Evolutionary conservation across 2,888 invertebrate species (phyloP).

Genomic region (Gibbula magus): DNA sequence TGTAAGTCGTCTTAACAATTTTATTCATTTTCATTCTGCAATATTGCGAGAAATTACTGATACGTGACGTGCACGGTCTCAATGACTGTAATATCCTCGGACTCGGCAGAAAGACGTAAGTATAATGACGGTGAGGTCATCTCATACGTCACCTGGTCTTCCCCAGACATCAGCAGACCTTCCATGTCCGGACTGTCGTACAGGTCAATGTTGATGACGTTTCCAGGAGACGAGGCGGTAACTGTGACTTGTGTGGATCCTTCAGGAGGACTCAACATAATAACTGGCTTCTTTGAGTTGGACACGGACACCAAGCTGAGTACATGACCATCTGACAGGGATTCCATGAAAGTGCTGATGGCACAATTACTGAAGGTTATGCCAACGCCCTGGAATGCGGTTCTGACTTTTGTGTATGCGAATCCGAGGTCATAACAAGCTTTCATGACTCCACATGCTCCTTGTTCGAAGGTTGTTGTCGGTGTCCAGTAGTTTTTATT

Average conservation of each 20-base stretch:
- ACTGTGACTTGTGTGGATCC: not conserved
- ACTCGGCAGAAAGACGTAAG: not conserved
- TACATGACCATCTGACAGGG: not conserved
- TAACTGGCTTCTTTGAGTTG: not conserved
- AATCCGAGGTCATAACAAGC: slow-evolving; percentile 49
- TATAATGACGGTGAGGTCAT: not conserved
- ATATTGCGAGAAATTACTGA: not conserved
- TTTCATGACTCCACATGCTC: slow-evolving; percentile 49
- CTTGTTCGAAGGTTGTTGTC: slow-evolving; percentile 39
- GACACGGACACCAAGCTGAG: not conserved
- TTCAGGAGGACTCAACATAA: not conserved
- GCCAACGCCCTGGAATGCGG: slow-evolving; percentile 46
- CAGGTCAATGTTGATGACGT: not conserved
- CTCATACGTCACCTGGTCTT: not conserved
- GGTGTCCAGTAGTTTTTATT: slow-evolving; percentile 52
- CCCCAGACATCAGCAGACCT: not conserved
- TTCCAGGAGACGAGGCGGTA: not conserved
- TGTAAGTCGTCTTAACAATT: too few relatives aligned
- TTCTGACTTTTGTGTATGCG: slow-evolving; percentile 30
- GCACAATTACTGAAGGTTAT: slow-evolving; percentile 38
- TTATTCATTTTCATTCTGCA: too few relatives aligned
- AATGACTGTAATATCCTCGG: not conserved
- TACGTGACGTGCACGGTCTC: not conserved
- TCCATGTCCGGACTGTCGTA: not conserved
- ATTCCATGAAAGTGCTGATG: slow-evolving; percentile 21